Conservation (phyloP, 2,888 invertebrate species). For the Sisyra nigra region DNA sequence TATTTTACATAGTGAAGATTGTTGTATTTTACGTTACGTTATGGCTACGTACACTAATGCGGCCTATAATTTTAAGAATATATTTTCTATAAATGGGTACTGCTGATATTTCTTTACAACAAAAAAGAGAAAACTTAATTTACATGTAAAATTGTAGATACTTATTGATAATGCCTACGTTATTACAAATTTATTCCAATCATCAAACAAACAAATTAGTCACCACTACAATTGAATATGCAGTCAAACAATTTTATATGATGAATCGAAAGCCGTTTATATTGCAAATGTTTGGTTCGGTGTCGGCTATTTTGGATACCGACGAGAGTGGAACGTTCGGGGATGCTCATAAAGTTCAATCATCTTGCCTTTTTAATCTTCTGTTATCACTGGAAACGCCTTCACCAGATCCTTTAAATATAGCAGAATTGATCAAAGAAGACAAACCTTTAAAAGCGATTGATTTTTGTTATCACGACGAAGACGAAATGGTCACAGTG, state of each 20-base stretch:
- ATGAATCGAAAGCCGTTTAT: slow-evolving; percentile 97
- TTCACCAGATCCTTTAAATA: slow-evolving; percentile 85
- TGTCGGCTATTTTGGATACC: slow-evolving; percentile 89
- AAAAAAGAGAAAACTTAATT: too few relatives aligned
- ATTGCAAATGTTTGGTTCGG: slow-evolving; percentile 97
- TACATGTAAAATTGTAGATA: too few relatives aligned
- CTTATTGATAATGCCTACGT: slow-evolving; percentile 91
- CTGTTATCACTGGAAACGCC: slow-evolving; percentile 85
- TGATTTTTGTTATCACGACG: slow-evolving; percentile 98
- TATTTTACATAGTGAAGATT: slow-evolving; percentile 92
- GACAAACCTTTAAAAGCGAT: slow-evolving; percentile 85
- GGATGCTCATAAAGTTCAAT: slow-evolving; percentile 85
- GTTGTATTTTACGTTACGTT: slow-evolving; percentile 85
- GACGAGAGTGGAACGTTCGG: slow-evolving; percentile 76
- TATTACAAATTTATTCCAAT: slow-evolving; percentile 91
- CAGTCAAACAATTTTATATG: slow-evolving; percentile 95
- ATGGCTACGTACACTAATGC: slow-evolving; percentile 97
- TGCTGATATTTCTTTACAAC: slow-evolving; percentile 15
- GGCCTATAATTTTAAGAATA: slow-evolving; percentile 95
- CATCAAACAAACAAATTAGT: slow-evolving; percentile 94
- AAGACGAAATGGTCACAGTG: slow-evolving; percentile 92
- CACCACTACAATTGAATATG: slow-evolving; percentile 91
- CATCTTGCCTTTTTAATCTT: slow-evolving; percentile 81
- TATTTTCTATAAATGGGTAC: slow-evolving; percentile 91
- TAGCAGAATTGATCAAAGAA: slow-evolving; percentile 80